Conservation (phyloP, 53 echinoderm and acorn worm species). For the Temnopleurus reevesii region DNA sequence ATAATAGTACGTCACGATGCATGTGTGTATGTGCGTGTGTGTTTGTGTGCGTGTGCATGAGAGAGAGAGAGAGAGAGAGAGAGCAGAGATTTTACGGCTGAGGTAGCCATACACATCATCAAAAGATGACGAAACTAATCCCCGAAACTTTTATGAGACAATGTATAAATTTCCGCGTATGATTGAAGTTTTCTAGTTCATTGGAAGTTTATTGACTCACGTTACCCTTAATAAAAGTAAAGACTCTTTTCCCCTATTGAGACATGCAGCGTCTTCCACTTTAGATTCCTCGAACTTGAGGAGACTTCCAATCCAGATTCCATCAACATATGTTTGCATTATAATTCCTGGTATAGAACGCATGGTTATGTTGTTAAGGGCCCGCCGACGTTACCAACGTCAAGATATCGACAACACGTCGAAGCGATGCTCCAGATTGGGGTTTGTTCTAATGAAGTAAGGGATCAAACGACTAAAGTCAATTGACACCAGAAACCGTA, state of each 20-base stretch:
- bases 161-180: too few species aligned
- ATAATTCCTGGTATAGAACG: slow-evolving; percentile 5
- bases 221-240: too few species aligned
- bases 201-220: too few species aligned
- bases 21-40: too few species aligned
- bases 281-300: neutral
- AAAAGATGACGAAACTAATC: too few species aligned
- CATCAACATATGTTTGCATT: slow-evolving; percentile 30
- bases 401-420: slow-evolving; percentile 9
- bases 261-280: neutral
- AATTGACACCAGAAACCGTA: slow-evolving; percentile 36
- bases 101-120: too few species aligned
- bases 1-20: too few species aligned
- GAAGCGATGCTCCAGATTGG: slow-evolving; percentile 22
- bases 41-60: too few species aligned
- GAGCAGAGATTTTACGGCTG: too few species aligned
- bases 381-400: neutral
- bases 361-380: slow-evolving; percentile 21
- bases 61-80: too few species aligned
- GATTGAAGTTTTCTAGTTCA: too few species aligned
- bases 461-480: slow-evolving; percentile 35
- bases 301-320: neutral
- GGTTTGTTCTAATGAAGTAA: slow-evolving; percentile 28
- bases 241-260: neutral
- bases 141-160: too few species aligned